Base-by-base conservation (phyloP, 2,797 vertebrate species). In the Ctenosaura bakeri region DNA sequence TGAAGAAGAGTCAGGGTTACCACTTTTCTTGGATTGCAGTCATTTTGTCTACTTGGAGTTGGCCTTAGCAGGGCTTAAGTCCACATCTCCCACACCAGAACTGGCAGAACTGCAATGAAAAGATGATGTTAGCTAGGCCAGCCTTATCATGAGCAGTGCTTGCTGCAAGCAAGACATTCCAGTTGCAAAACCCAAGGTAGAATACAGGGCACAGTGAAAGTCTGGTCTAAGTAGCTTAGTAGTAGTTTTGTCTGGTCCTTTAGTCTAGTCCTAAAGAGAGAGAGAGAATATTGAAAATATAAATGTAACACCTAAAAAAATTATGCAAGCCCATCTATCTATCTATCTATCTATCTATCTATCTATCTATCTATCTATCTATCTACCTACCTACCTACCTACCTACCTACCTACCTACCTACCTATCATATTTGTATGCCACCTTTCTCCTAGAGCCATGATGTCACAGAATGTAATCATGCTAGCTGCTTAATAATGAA, bases 41-140 rank as follows among this genome's bases (percentile, higher is more conserved):
- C 79, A 87, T 77, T 74, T 83, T 66, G n/a, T 80, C 78, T 81
- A 38, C 66, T 83, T 76, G 71, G 20, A 26, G 12, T n/a, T 81
- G 32, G 79, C 78, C 26, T 83, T 64, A n/a, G n/a, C 6, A 4
- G 46, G 29, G 22, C 26, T 90, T 54, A 83, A 5, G 42, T 77
- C 24, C 18, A 66, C 71, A 56, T 77, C 46, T 64, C 56, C 46
- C 71, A 42, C 29, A 38, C 59, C 79, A 83, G 46, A 90, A 83
- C 16, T 29, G n/a, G 73, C 42, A 56, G 26, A 4, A 54, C 24
- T 9, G n/a, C 18, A 32, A 3, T 78, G 6, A 46, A 32, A 24
- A 54, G 10, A 76, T 71, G 32, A 14, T 29, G 77, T 35, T 71
- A 77, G 35, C 85, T 59, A 52, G 9, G 59, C 8, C 26, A n/a